phyloP scores from a whole-genome alignment of 2,888 invertebrate genomes.

The Barypeithes pellucidus region DNA sequence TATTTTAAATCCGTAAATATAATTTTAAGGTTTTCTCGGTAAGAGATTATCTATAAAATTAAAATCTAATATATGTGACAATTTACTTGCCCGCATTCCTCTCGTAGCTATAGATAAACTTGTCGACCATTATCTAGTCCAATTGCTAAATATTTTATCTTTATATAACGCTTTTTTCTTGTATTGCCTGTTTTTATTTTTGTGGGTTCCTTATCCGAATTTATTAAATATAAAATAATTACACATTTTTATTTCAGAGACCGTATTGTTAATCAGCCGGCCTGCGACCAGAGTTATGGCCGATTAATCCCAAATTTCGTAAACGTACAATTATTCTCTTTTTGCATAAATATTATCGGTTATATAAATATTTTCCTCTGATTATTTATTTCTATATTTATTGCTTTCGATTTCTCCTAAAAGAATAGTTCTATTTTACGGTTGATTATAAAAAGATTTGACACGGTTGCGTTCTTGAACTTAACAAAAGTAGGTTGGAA shows the following conservation, averaged over 20 bases:
- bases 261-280: background rate
- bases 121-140: too few species aligned
- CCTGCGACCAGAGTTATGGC: constrained; percentile 9
- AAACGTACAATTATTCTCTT: constrained; percentile 10
- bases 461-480: constrained; percentile 28
- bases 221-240: constrained; percentile 6
- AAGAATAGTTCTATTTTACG: constrained; percentile 7
- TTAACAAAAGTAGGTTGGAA: constrained; percentile 17
- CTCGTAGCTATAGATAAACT: too few species aligned
- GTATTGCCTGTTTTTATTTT: background rate
- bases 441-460: constrained; percentile 21
- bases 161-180: background rate
- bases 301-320: constrained; percentile 20
- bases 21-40: too few species aligned
- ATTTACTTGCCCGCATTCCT: too few species aligned
- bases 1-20: too few species aligned
- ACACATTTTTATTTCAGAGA: background rate
- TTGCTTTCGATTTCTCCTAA: constrained; percentile 23
- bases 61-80: too few species aligned
- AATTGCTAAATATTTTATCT: too few species aligned
- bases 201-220: background rate
- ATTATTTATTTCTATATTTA: constrained; percentile 1
- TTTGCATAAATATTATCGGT: constrained; percentile 16
- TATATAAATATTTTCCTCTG: constrained; percentile 24
- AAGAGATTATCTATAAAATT: too few species aligned